phyloP scores from a whole-genome alignment of 2,888 invertebrate genomes.

The Hirtodrosophila alboralis region DNA sequence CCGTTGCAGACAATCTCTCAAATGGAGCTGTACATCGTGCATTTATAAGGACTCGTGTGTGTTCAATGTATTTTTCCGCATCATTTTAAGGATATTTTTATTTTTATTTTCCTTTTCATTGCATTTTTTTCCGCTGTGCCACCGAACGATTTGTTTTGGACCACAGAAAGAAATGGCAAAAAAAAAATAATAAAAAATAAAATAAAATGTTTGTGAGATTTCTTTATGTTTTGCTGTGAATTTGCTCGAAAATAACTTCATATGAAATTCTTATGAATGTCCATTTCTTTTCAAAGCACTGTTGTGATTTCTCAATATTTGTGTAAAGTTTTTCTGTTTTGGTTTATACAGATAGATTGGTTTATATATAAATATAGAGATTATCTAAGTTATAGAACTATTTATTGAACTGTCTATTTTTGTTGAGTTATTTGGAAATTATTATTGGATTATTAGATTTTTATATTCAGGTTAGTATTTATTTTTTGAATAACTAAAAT shows the following conservation, averaged over 20 bases:
- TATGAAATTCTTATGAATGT: not conserved
- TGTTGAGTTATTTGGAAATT: too few species aligned
- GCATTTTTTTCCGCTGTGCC: not conserved
- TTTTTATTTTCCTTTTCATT: constrained; percentile 1
- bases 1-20: constrained; percentile 48
- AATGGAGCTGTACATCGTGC: constrained; percentile 38
- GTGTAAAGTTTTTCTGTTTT: too few species aligned
- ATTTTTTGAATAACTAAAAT: too few species aligned
- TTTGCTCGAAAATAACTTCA: not conserved
- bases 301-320: not conserved
- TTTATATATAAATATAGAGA: too few species aligned
- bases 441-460: too few species aligned
- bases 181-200: too few species aligned
- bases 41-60: constrained; percentile 22
- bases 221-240: not conserved
- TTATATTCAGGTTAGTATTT: too few species aligned
- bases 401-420: too few species aligned
- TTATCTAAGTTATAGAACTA: too few species aligned
- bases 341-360: too few species aligned
- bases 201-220: too few species aligned
- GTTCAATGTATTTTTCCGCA: constrained; percentile 30
- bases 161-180: constrained; percentile 11
- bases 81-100: constrained; percentile 19
- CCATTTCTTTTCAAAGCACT: not conserved
- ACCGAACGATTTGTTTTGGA: constrained; percentile 5